Percentiles rank a stretch among this genome's conserved stretches.
phyloP scores from a whole-genome alignment of 2,888 invertebrate species.

The Drosophila kambysellisi region DNA sequence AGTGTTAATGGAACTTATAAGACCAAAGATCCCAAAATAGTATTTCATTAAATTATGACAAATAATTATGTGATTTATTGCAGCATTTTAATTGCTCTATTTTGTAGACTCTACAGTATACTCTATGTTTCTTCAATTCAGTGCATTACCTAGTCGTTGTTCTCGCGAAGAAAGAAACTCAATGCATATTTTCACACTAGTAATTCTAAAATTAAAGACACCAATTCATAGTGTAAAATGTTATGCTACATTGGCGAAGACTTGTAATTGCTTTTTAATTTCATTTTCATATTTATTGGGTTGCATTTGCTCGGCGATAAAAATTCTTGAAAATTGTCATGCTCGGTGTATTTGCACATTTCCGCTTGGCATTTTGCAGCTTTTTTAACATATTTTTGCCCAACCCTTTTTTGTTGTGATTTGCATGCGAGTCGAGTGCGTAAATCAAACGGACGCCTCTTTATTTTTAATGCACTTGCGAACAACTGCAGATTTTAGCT shows the following conservation, averaged over 20 bases:
- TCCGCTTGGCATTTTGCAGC: slow-evolving; percentile 36
- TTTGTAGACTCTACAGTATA: neutral
- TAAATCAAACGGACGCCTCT: slow-evolving; percentile 41
- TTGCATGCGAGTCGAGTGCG: slow-evolving; percentile 14
- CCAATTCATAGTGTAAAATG: slow-evolving; percentile 31
- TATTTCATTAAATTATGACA: neutral
- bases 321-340: slow-evolving; percentile 43
- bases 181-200: slow-evolving; percentile 6
- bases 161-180: neutral
- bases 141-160: slow-evolving; percentile 10
- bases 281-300: slow-evolving; percentile 50
- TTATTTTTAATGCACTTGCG: slow-evolving; percentile 52
- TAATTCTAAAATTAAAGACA: slow-evolving; percentile 23
- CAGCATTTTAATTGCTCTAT: neutral
- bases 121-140: neutral
- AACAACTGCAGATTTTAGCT: slow-evolving; percentile 41
- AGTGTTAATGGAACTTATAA: slow-evolving; percentile 5
- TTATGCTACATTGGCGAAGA: slow-evolving; percentile 31
- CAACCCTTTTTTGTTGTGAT: slow-evolving; percentile 2
- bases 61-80: neutral
- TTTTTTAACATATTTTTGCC: neutral
- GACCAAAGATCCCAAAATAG: neutral
- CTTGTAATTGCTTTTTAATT: slow-evolving; percentile 61
- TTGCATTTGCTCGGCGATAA: slow-evolving; percentile 27
- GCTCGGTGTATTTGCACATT: slow-evolving; percentile 44